Percentiles rank a stretch among this genome's conserved stretches.
Evolutionary conservation across 1,140 invertebrate genomes (phyloP).

Genomic region (Hylaeus volcanicus): DNA sequence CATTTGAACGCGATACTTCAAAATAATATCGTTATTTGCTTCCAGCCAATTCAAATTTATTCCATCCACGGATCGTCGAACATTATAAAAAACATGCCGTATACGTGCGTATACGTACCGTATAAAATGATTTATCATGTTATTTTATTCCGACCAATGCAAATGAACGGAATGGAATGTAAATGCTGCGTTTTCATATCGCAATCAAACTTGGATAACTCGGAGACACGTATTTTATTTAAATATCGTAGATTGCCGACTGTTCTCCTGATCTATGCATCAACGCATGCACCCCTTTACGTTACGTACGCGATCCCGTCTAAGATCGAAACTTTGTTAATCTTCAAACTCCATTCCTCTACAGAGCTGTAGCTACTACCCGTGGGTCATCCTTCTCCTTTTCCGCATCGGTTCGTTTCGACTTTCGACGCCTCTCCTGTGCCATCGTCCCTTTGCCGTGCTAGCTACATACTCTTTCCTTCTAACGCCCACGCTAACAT

Average conservation of each 20-base stretch:
- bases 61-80: not conserved
- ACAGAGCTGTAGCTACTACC: constrained; percentile 4
- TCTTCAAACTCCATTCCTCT: constrained; percentile 24
- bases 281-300: constrained; percentile 13
- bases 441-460: not conserved
- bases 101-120: not conserved
- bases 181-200: not conserved
- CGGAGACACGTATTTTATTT: no score
- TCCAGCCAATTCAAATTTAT: not conserved
- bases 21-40: not conserved
- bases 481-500: constrained; percentile 39
- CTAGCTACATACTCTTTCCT: constrained; percentile 11
- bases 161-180: not conserved
- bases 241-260: no score
- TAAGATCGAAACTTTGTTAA: constrained; percentile 58
- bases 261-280: not conserved
- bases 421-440: not conserved
- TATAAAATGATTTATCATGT: not conserved
- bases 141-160: not conserved
- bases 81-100: not conserved
- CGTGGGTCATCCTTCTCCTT: constrained; percentile 38
- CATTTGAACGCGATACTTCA: not conserved
- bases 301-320: constrained; percentile 16
- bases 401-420: not conserved
- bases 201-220: not conserved